Conservation (phyloP, 2,797 vertebrate genomes). For the Muraenolepis orangiensis region DNA sequence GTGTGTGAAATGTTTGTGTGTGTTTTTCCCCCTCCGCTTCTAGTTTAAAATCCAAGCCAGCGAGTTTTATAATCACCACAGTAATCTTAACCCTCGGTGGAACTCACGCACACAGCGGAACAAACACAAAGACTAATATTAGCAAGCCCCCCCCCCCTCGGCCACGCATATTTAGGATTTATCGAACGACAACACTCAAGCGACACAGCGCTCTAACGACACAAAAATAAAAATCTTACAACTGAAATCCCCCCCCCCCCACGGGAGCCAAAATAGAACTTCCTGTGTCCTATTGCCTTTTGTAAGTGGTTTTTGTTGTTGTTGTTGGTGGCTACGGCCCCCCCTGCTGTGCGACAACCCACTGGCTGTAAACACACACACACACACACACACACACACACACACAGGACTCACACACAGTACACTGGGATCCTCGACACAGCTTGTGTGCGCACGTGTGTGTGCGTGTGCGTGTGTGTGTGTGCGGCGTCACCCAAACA, state of each 20-base stretch:
- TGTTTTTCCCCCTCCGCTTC: not conserved
- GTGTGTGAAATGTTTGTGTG: not conserved
- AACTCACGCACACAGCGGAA: not conserved
- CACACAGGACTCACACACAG: not conserved
- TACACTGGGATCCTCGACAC: not conserved
- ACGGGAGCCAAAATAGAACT: not conserved
- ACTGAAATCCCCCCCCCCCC: not conserved
- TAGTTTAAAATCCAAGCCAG: not conserved
- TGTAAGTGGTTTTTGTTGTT: not conserved
- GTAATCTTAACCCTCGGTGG: not conserved
- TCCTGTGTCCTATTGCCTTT: not conserved
- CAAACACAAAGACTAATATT: slow-evolving; percentile 22
- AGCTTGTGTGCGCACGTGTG: not conserved
- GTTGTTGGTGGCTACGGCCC: not conserved
- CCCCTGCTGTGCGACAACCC: not conserved
- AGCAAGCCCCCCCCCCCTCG: slow-evolving; percentile 5
- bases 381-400: not conserved
- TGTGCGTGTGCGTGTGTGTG: no score
- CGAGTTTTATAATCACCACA: not conserved
- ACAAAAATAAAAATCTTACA: not conserved
- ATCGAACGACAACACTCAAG: not conserved
- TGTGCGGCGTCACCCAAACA: no score
- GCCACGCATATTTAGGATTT: not conserved
- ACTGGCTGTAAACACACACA: not conserved
- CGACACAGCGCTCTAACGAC: not conserved